Evolutionary conservation across 2,888 invertebrate genomes (phyloP).

Genomic region (Perizoma flavofasciatum): DNA sequence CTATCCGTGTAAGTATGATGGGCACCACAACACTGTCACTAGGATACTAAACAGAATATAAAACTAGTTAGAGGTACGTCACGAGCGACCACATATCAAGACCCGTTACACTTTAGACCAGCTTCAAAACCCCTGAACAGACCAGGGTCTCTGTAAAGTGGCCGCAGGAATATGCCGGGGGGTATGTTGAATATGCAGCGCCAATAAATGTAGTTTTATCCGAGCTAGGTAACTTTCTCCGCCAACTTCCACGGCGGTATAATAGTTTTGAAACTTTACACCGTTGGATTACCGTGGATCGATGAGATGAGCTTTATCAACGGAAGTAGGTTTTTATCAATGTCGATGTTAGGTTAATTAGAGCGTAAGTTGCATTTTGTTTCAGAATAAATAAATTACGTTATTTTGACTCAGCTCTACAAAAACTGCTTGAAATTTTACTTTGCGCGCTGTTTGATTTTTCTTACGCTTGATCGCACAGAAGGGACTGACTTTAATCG

Average conservation of each 20-base stretch:
- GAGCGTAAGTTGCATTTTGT: no score
- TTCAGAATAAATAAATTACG: no score
- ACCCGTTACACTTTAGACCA: conserved; percentile 33
- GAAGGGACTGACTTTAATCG: no score
- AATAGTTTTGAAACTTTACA: conserved; percentile 40
- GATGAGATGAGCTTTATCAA: conserved; percentile 20
- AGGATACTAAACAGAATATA: conserved; percentile 64
- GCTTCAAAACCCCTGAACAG: conserved; percentile 22
- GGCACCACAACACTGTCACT: conserved; percentile 57
- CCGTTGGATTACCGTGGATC: conserved; percentile 34
- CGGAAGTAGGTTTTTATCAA: background rate
- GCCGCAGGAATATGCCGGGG: conserved; percentile 55
- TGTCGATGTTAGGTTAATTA: no score
- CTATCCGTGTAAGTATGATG: conserved; percentile 22
- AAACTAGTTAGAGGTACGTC: conserved; percentile 65
- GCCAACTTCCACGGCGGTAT: conserved; percentile 46
- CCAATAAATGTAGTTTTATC: conserved; percentile 79
- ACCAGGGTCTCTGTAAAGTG: conserved; percentile 46
- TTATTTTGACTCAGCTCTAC: background rate
- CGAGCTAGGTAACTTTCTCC: conserved; percentile 74
- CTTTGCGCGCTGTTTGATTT: no score
- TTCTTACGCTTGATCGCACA: no score
- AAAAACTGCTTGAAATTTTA: background rate
- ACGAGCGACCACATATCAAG: conserved; percentile 44
- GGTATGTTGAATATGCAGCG: conserved; percentile 80